Evolutionary conservation across 2,797 vertebrate genomes (phyloP).

Genomic region (Peromyscus eremicus): DNA sequence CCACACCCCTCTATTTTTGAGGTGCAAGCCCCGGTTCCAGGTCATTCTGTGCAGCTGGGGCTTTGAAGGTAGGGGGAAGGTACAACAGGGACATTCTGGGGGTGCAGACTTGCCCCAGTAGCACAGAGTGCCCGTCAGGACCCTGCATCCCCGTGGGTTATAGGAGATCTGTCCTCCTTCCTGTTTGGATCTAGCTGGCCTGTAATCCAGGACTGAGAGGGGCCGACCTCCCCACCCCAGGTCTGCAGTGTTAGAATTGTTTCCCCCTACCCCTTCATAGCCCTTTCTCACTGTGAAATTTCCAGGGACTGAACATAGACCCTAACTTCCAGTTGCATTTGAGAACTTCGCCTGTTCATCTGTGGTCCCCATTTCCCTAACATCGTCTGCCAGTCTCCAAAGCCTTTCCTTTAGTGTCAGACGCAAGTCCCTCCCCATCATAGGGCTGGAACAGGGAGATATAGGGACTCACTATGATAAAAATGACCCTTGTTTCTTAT

Average conservation of each 20-base stretch:
- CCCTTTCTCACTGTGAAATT: neutral
- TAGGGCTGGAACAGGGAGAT: neutral
- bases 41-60: slow-evolving; percentile 65
- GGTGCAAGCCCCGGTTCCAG: slow-evolving; percentile 66
- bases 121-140: neutral
- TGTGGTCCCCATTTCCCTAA: slow-evolving; percentile 9
- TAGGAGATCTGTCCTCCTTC: neutral
- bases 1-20: slow-evolving; percentile 66
- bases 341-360: slow-evolving; percentile 21
- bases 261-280: neutral
- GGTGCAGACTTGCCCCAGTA: slow-evolving; percentile 31
- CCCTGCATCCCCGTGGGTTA: neutral
- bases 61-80: slow-evolving; percentile 31
- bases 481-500: slow-evolving; percentile 34
- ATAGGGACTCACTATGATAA: slow-evolving; percentile 7
- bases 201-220: neutral
- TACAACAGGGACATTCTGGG: slow-evolving; percentile 15
- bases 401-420: slow-evolving; percentile 6
- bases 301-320: slow-evolving; percentile 9
- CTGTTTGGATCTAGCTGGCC: neutral
- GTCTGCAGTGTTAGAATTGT: slow-evolving; percentile 33
- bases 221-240: neutral
- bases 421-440: neutral
- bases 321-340: slow-evolving; percentile 30
- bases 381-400: neutral